phyloP scores from a whole-genome alignment of 2,888 invertebrate species.

The Nemurella pictetii region DNA sequence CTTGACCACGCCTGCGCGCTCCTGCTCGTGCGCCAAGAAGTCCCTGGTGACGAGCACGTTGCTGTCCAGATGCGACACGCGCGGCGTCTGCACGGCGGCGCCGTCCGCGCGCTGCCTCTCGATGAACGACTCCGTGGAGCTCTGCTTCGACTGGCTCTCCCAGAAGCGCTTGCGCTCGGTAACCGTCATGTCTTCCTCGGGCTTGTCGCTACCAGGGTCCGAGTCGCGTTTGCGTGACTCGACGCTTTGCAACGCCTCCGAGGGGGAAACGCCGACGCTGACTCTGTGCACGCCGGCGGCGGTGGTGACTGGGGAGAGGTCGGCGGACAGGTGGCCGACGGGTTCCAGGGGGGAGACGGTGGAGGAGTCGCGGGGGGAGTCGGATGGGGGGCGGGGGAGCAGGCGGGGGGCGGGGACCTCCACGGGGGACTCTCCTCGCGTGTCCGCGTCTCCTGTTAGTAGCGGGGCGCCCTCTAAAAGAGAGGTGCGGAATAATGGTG shows the following conservation, averaged over 20 bases:
- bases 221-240: neutral
- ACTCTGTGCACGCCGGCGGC: constrained; percentile 31
- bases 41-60: constrained; percentile 2
- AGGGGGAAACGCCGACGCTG: constrained; percentile 36
- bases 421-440: constrained; percentile 36
- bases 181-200: constrained; percentile 50
- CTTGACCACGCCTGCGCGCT: neutral
- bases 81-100: constrained; percentile 54
- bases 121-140: constrained; percentile 16
- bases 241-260: constrained; percentile 21
- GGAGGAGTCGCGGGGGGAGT: constrained; percentile 30
- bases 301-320: constrained; percentile 24
- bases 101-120: constrained; percentile 35
- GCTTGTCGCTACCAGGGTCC: constrained; percentile 36
- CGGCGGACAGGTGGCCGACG: constrained; percentile 28
- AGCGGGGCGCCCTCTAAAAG: constrained; percentile 42
- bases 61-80: constrained; percentile 41
- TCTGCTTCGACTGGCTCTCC: constrained; percentile 52
- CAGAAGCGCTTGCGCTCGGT: constrained; percentile 57
- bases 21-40: constrained; percentile 14
- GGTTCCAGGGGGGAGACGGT: constrained; percentile 33
- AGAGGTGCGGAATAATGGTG: constrained; percentile 37
- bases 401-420: constrained; percentile 38
- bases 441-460: constrained; percentile 39
- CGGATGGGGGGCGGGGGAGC: constrained; percentile 36